A percentile compares a stretch with the other conserved stretches of the same genome.
Conservation (phyloP, 2,113 vertebrate genomes). For the Morone saxatilis region DNA sequence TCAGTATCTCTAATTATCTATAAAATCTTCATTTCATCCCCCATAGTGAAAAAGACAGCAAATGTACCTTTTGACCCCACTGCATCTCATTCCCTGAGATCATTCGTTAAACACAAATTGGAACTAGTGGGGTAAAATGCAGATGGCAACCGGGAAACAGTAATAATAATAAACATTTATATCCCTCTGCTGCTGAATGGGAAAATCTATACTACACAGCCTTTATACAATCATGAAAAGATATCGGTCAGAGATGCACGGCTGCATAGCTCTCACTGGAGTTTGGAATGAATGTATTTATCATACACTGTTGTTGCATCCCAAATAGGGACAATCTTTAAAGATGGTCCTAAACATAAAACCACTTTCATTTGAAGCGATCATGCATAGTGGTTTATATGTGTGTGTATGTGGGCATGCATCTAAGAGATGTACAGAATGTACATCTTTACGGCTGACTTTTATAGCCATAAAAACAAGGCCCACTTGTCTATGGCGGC, state of each 20-base stretch:
- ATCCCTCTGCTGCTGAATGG: conserved; percentile 48
- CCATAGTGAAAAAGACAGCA: conserved; percentile 17
- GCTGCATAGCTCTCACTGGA: conserved; percentile 61
- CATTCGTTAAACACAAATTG: conserved; percentile 59
- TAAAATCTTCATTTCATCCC: conserved; percentile 40
- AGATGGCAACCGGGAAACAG: conserved; percentile 46
- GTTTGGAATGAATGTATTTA: conserved; percentile 64
- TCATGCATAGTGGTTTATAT: conserved; percentile 51
- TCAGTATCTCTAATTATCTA: conserved; percentile 40
- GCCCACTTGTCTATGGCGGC: conserved; percentile 30
- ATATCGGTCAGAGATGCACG: conserved; percentile 64
- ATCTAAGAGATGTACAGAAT: conserved; percentile 50
- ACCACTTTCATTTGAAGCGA: conserved; percentile 68
- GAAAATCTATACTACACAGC: conserved; percentile 62
- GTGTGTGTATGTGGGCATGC: background rate
- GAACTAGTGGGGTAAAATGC: conserved; percentile 36
- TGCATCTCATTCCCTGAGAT: conserved; percentile 50
- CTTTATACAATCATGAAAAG: conserved; percentile 50
- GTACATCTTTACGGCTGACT: conserved; percentile 54
- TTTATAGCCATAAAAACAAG: conserved; percentile 58
- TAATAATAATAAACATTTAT: conserved; percentile 71
- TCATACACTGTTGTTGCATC: conserved; percentile 62
- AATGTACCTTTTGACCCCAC: conserved; percentile 51
- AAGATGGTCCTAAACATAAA: conserved; percentile 67
- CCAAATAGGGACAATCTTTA: conserved; percentile 68